A percentile compares a stretch with the other conserved stretches of the same genome.
Conservation (phyloP, 1,140 invertebrate species). For the Drosophila leontia region DNA sequence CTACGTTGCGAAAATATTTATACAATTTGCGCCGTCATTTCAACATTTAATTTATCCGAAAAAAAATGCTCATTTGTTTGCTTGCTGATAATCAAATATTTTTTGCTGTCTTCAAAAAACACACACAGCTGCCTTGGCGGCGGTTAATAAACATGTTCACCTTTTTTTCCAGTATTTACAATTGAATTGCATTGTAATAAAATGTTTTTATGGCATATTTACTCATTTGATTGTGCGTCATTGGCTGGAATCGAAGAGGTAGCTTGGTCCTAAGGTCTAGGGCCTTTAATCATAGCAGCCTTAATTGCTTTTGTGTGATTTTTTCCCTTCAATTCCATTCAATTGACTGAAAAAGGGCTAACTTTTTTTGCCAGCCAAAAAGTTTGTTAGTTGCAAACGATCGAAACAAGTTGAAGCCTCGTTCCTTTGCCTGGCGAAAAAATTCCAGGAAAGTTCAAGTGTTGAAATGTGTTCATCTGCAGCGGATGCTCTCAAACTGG, state of each 20-base stretch:
- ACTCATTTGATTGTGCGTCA: slow-evolving; percentile 30
- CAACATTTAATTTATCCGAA: slow-evolving; percentile 38
- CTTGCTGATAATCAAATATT: slow-evolving; percentile 60
- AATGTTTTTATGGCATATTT: slow-evolving; percentile 48
- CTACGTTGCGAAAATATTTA: slow-evolving; percentile 58
- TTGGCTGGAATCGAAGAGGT: slow-evolving; percentile 1
- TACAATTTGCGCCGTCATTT: slow-evolving; percentile 46
- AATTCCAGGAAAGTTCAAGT: slow-evolving; percentile 80
- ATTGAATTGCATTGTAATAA: slow-evolving; percentile 61
- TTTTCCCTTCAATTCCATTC: slow-evolving; percentile 7
- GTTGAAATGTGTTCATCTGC: slow-evolving; percentile 62
- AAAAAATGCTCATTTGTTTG: slow-evolving; percentile 27
- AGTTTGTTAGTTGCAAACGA: slow-evolving; percentile 13
- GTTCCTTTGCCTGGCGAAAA: slow-evolving; percentile 28
- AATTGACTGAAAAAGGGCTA: slow-evolving; percentile 43
- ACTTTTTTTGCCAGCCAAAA: slow-evolving; percentile 69
- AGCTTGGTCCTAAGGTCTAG: slow-evolving; percentile 27
- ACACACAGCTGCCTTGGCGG: slow-evolving; percentile 48
- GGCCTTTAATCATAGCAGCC: slow-evolving; percentile 13
- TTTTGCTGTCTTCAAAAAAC: slow-evolving; percentile 23
- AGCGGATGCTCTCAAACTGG: slow-evolving; percentile 60
- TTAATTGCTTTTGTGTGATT: slow-evolving; percentile 31
- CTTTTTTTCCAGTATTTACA: slow-evolving; percentile 45
- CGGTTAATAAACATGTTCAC: slow-evolving; percentile 28
- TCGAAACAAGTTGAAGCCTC: slow-evolving; percentile 17